These are phyloP conservation scores for Hirundichthys speculiger DNA, from an alignment of 2,113 vertebrate genomes.

Conservation along the genomic window DNA sequence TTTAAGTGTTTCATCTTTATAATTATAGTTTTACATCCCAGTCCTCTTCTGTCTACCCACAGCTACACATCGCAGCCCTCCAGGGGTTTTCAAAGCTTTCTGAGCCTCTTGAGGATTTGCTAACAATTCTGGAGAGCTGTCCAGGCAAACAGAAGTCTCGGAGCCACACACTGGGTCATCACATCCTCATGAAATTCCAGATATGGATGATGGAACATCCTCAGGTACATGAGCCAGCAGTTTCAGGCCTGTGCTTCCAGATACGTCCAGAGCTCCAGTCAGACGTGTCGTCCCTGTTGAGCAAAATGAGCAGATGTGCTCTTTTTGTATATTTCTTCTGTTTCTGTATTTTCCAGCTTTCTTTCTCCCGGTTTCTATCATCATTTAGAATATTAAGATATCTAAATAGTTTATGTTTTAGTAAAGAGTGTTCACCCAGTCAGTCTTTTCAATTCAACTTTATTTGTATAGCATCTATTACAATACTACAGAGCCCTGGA, in stretches of 20 bases:
- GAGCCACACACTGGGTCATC: slow-evolving; percentile 61
- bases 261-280: neutral
- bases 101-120: slow-evolving; percentile 70
- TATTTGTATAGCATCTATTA: too few species aligned
- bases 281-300: neutral
- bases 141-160: slow-evolving; percentile 68
- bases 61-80: slow-evolving; percentile 63
- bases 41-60: slow-evolving; percentile 1
- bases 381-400: too few species aligned
- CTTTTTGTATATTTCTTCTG: too few species aligned
- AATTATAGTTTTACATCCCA: slow-evolving; percentile 7
- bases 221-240: slow-evolving; percentile 38
- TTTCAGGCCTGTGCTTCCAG: neutral
- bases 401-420: too few species aligned
- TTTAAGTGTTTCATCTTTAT: slow-evolving; percentile 8
- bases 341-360: too few species aligned
- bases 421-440: too few species aligned
- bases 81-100: slow-evolving; percentile 74
- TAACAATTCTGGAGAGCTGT: slow-evolving; percentile 75
- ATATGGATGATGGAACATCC: slow-evolving; percentile 68
- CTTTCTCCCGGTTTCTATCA: too few species aligned
- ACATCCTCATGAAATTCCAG: slow-evolving; percentile 76
- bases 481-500: too few species aligned
- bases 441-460: too few species aligned
- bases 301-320: too few species aligned